These are phyloP conservation scores for Hirudo medicinalis DNA, from an alignment of 1,140 invertebrate species.

Conservation along the genomic window DNA sequence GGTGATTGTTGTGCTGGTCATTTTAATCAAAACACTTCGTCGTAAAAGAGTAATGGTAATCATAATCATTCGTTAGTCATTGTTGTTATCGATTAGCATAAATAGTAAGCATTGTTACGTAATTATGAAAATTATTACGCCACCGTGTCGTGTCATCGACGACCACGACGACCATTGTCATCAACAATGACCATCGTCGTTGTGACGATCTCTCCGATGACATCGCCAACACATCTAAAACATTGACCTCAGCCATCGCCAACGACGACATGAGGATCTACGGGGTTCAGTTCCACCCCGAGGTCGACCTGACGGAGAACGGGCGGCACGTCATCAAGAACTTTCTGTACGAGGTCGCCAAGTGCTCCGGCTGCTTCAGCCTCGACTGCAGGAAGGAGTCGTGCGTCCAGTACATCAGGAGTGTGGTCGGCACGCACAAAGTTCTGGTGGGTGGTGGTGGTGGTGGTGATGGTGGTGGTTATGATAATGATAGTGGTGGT, in stretches of 20 bases:
- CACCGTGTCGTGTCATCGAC: no score
- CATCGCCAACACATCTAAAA: no score
- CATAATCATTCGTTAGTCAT: no score
- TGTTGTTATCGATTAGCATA: no score
- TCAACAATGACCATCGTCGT: no score
- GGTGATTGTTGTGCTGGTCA: not conserved
- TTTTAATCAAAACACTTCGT: slow-evolving; percentile 11
- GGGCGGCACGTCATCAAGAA: slow-evolving; percentile 83
- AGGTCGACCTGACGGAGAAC: slow-evolving; percentile 78
- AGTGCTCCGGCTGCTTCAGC: slow-evolving; percentile 73
- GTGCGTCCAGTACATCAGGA: slow-evolving; percentile 82
- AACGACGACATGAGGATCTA: slow-evolving; percentile 80
- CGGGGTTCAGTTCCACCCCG: slow-evolving; percentile 86
- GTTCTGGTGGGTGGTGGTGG: slow-evolving; percentile 60
- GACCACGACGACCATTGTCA: no score
- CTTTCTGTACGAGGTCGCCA: slow-evolving; percentile 81
- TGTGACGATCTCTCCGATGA: no score
- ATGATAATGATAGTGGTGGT: no score
- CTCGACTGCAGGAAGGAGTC: slow-evolving; percentile 72
- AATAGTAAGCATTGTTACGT: no score
- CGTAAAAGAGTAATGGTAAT: no score
- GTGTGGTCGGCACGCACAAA: slow-evolving; percentile 78
- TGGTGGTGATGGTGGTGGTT: no score
- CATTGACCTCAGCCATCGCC: slow-evolving; percentile 64
- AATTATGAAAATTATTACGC: no score